phyloP scores from a whole-genome alignment of 2,113 vertebrate species.

The Chloropsis hardwickii region DNA sequence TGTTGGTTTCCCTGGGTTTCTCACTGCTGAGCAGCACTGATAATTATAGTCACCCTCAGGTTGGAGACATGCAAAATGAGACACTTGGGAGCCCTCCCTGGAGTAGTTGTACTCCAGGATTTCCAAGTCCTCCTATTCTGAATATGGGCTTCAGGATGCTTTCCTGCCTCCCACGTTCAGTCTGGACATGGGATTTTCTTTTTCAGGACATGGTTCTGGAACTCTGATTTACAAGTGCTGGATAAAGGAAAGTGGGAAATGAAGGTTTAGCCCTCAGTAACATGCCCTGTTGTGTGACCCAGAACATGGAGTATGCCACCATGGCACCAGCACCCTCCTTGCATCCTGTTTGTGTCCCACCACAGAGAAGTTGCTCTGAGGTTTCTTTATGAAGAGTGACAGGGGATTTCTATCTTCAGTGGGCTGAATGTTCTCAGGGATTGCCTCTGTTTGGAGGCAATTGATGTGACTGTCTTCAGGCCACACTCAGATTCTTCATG shows the following conservation, averaged over 20 bases:
- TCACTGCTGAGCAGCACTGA: background rate
- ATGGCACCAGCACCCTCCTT: background rate
- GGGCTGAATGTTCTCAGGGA: background rate
- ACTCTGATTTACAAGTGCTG: background rate
- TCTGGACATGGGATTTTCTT: background rate
- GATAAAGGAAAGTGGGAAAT: background rate
- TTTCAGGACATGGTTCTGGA: background rate
- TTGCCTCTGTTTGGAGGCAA: background rate
- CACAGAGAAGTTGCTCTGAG: background rate
- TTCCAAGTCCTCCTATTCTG: background rate
- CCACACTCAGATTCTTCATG: background rate
- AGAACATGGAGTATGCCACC: background rate
- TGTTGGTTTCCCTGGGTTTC: background rate
- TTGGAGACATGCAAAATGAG: background rate
- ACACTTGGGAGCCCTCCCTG: background rate
- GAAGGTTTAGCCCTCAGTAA: background rate
- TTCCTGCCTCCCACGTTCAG: background rate
- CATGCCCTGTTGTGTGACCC: background rate
- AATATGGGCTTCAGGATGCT: background rate
- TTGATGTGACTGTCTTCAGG: background rate
- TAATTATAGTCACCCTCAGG: background rate
- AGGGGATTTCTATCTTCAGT: background rate
- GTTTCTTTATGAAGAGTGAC: background rate
- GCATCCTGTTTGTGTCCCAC: background rate
- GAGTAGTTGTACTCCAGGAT: background rate